Percentiles rank a stretch among this genome's conserved stretches.
These are phyloP conservation scores for Apotomis turbidana DNA, from an alignment of 2,888 invertebrate genomes.

Conservation along the genomic window DNA sequence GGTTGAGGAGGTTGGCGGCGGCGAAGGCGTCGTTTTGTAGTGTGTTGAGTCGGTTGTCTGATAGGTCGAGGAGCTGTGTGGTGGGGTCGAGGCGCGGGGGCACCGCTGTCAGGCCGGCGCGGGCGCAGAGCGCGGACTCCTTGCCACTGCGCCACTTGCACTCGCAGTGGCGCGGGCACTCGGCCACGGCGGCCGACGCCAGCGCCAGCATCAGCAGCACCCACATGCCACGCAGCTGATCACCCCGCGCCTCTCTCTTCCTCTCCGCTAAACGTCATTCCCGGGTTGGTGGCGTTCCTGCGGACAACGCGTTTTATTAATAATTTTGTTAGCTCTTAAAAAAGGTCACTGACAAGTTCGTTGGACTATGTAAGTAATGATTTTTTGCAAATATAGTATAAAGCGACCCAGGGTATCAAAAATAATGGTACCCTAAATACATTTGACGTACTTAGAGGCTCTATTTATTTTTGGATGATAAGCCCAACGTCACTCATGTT, in stretches of 20 bases:
- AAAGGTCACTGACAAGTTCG: background rate
- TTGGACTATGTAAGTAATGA: background rate
- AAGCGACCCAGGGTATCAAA: too few species aligned
- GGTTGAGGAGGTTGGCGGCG: constrained; percentile 89
- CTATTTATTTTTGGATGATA: too few species aligned
- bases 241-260: constrained; percentile 77
- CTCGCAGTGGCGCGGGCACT: constrained; percentile 90
- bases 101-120: constrained; percentile 89
- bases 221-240: constrained; percentile 82
- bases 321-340: constrained; percentile 2
- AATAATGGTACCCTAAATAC: too few species aligned
- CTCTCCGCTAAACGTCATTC: constrained; percentile 73
- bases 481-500: too few species aligned
- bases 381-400: too few species aligned
- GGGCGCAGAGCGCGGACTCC: constrained; percentile 91
- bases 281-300: constrained; percentile 65
- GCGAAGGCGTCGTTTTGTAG: constrained; percentile 90
- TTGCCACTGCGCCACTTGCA: constrained; percentile 96
- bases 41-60: constrained; percentile 87
- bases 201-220: constrained; percentile 79
- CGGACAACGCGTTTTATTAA: constrained; percentile 47
- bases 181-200: constrained; percentile 83
- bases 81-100: constrained; percentile 90
- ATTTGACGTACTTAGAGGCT: too few species aligned
- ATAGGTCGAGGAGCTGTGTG: constrained; percentile 91